Conservation (phyloP, 2,888 invertebrate genomes). For the Cacoxenus indagator region DNA sequence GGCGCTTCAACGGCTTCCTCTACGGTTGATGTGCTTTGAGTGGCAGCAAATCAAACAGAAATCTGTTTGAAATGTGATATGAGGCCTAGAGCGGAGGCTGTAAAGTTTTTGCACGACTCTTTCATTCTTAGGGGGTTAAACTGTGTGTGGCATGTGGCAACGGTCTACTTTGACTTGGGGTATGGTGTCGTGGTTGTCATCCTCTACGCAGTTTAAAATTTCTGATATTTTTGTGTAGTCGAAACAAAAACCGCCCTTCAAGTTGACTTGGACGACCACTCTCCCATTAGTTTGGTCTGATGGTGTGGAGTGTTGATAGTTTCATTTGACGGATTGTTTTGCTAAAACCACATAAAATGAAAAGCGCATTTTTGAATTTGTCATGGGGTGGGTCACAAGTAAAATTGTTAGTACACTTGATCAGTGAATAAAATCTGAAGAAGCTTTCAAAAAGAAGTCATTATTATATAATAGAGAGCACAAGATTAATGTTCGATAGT, state of each 20-base stretch:
- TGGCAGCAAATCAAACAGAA: slow-evolving; percentile 62
- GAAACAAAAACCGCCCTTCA: not conserved
- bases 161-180: slow-evolving; percentile 27
- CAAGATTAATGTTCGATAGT: too few species aligned
- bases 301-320: slow-evolving; percentile 35
- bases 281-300: too few species aligned
- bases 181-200: slow-evolving; percentile 19
- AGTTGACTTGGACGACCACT: too few species aligned
- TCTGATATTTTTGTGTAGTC: not conserved
- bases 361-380: not conserved
- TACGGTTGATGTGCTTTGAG: slow-evolving; percentile 33
- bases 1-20: slow-evolving; percentile 28
- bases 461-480: not conserved
- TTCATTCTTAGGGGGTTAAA: slow-evolving; percentile 1
- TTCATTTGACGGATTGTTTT: slow-evolving; percentile 34
- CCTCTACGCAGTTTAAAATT: not conserved
- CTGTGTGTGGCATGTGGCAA: not conserved
- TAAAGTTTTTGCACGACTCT: slow-evolving; percentile 1
- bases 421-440: too few species aligned
- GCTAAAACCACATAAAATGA: slow-evolving; percentile 38
- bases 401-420: not conserved
- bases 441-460: not conserved
- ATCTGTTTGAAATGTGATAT: slow-evolving; percentile 67
- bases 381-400: not conserved
- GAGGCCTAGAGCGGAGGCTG: slow-evolving; percentile 31